phyloP scores from a whole-genome alignment of 2,113 vertebrate species.

The Neolamprologus variostigma region DNA sequence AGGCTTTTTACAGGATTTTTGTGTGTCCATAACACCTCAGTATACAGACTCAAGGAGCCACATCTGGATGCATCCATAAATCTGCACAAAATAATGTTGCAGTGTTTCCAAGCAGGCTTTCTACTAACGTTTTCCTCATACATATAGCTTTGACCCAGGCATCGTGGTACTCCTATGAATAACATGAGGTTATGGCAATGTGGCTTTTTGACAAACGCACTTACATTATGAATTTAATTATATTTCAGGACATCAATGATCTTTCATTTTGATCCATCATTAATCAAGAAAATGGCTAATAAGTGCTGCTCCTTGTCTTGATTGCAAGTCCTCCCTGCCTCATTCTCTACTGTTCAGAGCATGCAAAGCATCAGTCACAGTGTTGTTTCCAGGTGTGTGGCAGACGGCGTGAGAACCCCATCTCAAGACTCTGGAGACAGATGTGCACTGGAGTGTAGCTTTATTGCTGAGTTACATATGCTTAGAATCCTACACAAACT shows the following conservation, averaged over 20 bases:
- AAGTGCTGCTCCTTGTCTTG: constrained; percentile 49
- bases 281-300: constrained; percentile 65
- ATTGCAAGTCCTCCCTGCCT: not conserved
- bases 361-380: constrained; percentile 35
- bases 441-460: not conserved
- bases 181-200: constrained; percentile 8
- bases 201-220: constrained; percentile 45
- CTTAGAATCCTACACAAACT: not conserved
- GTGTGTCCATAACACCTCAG: constrained; percentile 46
- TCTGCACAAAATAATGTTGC: constrained; percentile 10
- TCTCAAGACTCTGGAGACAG: not conserved
- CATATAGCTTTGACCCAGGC: not conserved
- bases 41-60: constrained; percentile 8
- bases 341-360: constrained; percentile 26
- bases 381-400: not conserved
- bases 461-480: not conserved
- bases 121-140: not conserved
- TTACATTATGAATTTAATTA: constrained; percentile 48
- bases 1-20: constrained; percentile 33
- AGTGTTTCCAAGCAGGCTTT: not conserved
- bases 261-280: constrained; percentile 61
- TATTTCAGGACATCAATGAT: constrained; percentile 55
- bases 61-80: constrained; percentile 30
- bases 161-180: not conserved
- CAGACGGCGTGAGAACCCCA: not conserved